Evolutionary conservation across 2,113 vertebrate species (phyloP), one percentile per base, ranked within the genome.

Genomic region (Proteles cristata): DNA sequence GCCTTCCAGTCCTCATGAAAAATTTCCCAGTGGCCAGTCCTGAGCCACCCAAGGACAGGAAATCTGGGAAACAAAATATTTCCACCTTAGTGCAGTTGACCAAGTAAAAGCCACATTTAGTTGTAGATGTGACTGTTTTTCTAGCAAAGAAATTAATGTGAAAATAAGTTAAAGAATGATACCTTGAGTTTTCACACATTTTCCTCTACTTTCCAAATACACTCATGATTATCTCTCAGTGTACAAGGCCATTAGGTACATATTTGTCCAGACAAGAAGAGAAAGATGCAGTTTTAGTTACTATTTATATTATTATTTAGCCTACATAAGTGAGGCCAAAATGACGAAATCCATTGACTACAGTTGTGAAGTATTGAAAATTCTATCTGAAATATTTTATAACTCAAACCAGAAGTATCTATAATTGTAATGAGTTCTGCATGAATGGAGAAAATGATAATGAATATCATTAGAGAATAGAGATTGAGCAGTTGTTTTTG

Each of bases 401-500:
- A 93, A 91, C 53, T 94, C 33, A 92, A 61, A 31, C 43, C 58
- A 92, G n/a, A 48, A 45, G 10, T 74, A 21, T 93, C 73, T 96
- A 63, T 94, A 68, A 53, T 95, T 92, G 81, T 93, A 95, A 96
- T 95, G 74, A 96, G 91, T 95, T 97, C 91, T 88, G 43, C 63
- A 48, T 81, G 77, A 95, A 88, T 93, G 69, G 55, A 93, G 53
- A 94, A 92, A 93, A 97, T 95, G 77, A 94, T 93, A 95, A 84
- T 88, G 68, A 73, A 83, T 93, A 90, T 94, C 55, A 71, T 95
- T 97, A 97, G 90, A 55, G 43, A 94, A 33, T 35, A 96, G 63
- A 55, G 63, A 28, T 8, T 6, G n/a, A 50, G 45, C 68, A 15
- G 4, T 93, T 93, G 94, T 97, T 96, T 97, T 81, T 92, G 28